Evolutionary conservation across 2,888 invertebrate species (phyloP), one percentile per base, ranked within the genome.

Genomic region (Cecidostiba fungosa): DNA sequence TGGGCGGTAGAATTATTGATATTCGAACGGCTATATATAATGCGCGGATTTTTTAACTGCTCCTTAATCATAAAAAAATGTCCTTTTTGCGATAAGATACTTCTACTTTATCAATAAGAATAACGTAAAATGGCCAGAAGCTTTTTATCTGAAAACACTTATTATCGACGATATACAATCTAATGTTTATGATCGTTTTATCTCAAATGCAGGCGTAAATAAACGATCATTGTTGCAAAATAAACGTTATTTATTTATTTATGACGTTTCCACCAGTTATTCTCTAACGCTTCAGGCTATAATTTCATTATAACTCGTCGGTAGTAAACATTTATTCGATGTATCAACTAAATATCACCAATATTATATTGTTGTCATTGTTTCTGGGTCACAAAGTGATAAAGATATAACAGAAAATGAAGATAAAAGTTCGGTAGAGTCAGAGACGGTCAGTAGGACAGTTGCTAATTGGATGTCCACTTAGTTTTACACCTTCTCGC

Each of bases 381-480:
- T 66, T 29, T 66, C 29, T 59, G n/a, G 54, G 29, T n/a, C 14
- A 14, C 62, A 23, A 29, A 43, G 39, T 26, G n/a, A 26, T 16
- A 66, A 43, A 43, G 47, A 66, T 29, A 23, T 16, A n/a, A 32
- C 5, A 10, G 36, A 3, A 23, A 23, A 26, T 1, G 1, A 14
- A 29, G 59, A 77, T 59, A 23, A 77, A 43, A 77, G 59, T 32
- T 29, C 3, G 77, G 26, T 43, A 26, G 16, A 69, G 79, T 74
- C n/a, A 85, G 78, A 85, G 73, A 19, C 23, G 23, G 47, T 59
- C 47, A 54, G 80, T 54, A 72, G 23, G 87, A 72, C 79, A 84
- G 85, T 82, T 89, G 85, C 89, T 91, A 91, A 91, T 91, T 91
- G 91, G 90, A 88, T 88, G 89, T 80, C 36, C 90, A 88, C 90